phyloP scores from a whole-genome alignment of 2,797 vertebrate genomes.

The Alfaro cultratus region DNA sequence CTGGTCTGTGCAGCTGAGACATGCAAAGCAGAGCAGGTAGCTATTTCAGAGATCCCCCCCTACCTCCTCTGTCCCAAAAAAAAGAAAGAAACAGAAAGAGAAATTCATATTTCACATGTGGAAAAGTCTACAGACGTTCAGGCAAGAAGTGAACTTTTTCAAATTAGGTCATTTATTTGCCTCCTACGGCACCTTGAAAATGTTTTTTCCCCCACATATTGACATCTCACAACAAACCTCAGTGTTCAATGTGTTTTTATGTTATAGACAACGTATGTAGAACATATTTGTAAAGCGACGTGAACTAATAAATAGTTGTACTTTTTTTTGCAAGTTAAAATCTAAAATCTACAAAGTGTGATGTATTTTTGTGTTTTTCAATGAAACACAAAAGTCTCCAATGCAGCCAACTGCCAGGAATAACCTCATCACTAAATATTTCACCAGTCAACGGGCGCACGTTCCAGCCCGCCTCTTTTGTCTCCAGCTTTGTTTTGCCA shows the following conservation, averaged over 20 bases:
- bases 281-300: neutral
- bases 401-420: neutral
- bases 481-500: too few species aligned
- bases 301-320: neutral
- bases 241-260: neutral
- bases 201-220: neutral
- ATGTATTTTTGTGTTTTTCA: neutral
- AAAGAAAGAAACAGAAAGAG: conserved; percentile 6
- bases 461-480: too few species aligned
- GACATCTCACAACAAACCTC: neutral
- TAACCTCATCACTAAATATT: neutral
- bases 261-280: neutral
- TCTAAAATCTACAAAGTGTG: neutral
- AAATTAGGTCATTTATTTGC: conserved; percentile 55
- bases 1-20: conserved; percentile 85
- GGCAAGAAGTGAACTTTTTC: conserved; percentile 26
- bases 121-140: conserved; percentile 31
- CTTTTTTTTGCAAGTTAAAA: neutral
- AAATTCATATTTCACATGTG: conserved; percentile 41
- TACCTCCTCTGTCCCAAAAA: neutral
- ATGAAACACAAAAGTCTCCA: neutral
- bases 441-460: neutral
- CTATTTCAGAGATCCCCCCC: conserved; percentile 62
- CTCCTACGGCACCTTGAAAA: conserved; percentile 15
- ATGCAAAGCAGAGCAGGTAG: conserved; percentile 73